These are phyloP conservation scores for Coenonympha arcania DNA, from an alignment of 2,888 invertebrate species.

Conservation along the genomic window DNA sequence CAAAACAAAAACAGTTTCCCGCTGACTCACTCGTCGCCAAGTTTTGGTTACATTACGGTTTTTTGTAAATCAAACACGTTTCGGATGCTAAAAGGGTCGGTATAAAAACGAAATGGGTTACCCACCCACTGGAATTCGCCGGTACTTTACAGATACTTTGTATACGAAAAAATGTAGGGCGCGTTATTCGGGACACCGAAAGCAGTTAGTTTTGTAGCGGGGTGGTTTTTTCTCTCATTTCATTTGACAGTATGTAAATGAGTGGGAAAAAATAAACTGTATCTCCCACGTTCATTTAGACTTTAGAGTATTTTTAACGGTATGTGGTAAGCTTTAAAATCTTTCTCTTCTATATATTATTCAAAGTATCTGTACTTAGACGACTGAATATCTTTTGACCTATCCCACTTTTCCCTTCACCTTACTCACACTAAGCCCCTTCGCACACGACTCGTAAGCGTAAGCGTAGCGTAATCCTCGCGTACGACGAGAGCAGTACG, in stretches of 20 bases:
- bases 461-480: no score
- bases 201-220: not conserved
- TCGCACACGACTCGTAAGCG: no score
- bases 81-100: constrained; percentile 18
- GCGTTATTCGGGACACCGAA: constrained; percentile 1
- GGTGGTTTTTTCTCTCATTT: not conserved
- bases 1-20: constrained; percentile 12
- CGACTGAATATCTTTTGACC: no score
- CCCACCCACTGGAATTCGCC: constrained; percentile 1
- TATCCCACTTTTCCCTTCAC: no score
- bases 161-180: constrained; percentile 3
- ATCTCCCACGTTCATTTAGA: no score
- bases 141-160: constrained; percentile 13
- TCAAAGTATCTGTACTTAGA: no score
- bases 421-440: no score
- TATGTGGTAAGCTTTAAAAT: no score
- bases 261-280: not conserved
- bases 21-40: constrained; percentile 14
- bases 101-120: constrained; percentile 12
- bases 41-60: constrained; percentile 15
- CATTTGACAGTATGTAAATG: not conserved
- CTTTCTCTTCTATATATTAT: no score
- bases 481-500: no score
- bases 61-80: constrained; percentile 21
- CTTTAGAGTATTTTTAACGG: no score